These are phyloP conservation scores for Ctenochaetus hawaiiensis DNA, from an alignment of 2,797 vertebrate species.

Conservation along the genomic window DNA sequence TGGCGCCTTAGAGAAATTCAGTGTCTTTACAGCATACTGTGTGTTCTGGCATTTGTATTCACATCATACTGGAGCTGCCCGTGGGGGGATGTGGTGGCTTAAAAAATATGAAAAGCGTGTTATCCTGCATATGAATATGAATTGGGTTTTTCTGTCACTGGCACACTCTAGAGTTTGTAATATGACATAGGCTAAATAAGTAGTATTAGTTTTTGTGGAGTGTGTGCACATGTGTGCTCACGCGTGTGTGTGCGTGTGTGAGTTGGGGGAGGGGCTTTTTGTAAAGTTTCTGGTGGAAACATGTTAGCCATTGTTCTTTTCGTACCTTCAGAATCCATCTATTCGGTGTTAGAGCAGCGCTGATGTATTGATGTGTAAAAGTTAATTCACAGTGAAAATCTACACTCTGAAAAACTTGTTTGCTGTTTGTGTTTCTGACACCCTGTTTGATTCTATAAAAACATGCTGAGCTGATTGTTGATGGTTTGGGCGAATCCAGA, in stretches of 20 bases:
- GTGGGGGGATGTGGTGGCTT: constrained; percentile 65
- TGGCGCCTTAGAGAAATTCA: constrained; percentile 55
- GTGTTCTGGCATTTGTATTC: constrained; percentile 73
- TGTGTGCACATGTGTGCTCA: neutral
- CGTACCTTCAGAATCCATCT: neutral
- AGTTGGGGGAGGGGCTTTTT: neutral
- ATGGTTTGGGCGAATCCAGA: constrained; percentile 33
- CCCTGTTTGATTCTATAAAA: constrained; percentile 3
- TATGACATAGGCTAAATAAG: constrained; percentile 43
- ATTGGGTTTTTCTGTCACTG: constrained; percentile 51
- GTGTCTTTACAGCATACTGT: constrained; percentile 57
- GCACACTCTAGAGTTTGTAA: constrained; percentile 51
- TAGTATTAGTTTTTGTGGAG: constrained; percentile 8
- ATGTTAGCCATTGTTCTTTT: constrained; percentile 17
- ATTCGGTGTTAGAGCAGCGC: neutral
- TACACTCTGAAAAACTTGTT: neutral
- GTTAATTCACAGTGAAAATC: neutral
- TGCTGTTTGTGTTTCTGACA: neutral
- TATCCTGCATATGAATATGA: constrained; percentile 63
- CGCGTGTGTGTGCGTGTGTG: neutral
- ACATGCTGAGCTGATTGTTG: constrained; percentile 21
- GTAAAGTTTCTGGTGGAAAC: constrained; percentile 26
- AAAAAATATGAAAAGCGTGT: constrained; percentile 71
- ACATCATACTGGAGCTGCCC: constrained; percentile 54
- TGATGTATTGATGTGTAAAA: neutral